Evolutionary conservation across 2,113 vertebrate species (phyloP).

Genomic region (Pollachius pollachius): DNA sequence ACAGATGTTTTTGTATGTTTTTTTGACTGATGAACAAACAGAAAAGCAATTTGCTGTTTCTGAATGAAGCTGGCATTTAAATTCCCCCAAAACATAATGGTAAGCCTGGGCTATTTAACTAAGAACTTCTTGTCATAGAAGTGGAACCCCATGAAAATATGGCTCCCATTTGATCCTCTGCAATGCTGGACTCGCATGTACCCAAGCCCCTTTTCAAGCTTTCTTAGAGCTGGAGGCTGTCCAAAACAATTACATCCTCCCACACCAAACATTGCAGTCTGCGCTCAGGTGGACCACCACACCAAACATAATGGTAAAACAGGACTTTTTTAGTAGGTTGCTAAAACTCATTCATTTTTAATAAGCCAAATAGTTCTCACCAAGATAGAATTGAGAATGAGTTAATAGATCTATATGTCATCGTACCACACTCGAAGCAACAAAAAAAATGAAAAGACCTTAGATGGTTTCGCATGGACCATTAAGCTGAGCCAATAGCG

Average conservation of each 20-base stretch:
- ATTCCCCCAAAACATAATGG: constrained; percentile 2
- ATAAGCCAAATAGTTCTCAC: too few species aligned
- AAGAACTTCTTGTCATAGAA: constrained; percentile 3
- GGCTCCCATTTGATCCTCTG: constrained; percentile 21
- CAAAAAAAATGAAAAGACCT: too few species aligned
- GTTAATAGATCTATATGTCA: too few species aligned
- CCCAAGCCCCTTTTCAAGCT: constrained; percentile 7
- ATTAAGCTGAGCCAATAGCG: too few species aligned
- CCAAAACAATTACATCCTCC: constrained; percentile 26
- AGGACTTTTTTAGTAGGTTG: background rate
- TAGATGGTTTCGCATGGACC: too few species aligned
- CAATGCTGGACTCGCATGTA: constrained; percentile 12
- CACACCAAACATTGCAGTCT: constrained; percentile 8
- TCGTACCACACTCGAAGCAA: too few species aligned
- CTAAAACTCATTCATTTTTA: background rate
- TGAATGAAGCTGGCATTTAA: background rate
- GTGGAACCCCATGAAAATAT: constrained; percentile 7
- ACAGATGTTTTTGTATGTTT: too few species aligned
- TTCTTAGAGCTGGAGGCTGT: constrained; percentile 13
- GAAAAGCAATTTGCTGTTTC: background rate
- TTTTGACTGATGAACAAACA: background rate
- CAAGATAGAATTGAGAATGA: too few species aligned
- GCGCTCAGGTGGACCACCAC: background rate
- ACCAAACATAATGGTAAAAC: background rate
- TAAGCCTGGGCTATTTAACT: constrained; percentile 12